Conservation (phyloP, 2,888 invertebrate species). For the Archips crataeganus region DNA sequence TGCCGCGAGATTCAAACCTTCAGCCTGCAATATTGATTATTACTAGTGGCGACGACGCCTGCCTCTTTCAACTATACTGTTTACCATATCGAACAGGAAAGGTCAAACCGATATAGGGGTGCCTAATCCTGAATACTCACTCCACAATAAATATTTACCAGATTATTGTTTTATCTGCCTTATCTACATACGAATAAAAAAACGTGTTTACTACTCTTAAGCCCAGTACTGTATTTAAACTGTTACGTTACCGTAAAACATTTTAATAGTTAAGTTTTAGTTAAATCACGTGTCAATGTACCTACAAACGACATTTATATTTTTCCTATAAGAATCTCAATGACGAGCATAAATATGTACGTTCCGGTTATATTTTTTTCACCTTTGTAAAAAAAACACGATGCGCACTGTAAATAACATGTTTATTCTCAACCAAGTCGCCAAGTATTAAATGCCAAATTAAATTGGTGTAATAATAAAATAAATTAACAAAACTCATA, state of each 20-base stretch:
- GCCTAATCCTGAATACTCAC: too few species aligned
- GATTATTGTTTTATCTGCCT: background rate
- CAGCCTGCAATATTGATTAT: constrained; percentile 79
- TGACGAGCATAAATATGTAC: too few species aligned
- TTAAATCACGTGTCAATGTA: background rate
- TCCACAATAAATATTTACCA: background rate
- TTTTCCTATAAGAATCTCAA: background rate
- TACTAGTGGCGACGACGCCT: constrained; percentile 38
- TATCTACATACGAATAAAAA: background rate
- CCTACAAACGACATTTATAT: background rate
- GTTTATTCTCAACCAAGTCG: too few species aligned
- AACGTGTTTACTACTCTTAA: background rate
- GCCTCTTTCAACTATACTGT: constrained; percentile 20
- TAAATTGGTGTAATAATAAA: too few species aligned
- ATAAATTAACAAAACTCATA: too few species aligned
- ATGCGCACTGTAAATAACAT: too few species aligned
- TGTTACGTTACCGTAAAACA: background rate
- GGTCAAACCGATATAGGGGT: background rate
- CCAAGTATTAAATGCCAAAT: too few species aligned
- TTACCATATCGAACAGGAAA: constrained; percentile 21
- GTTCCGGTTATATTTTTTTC: too few species aligned
- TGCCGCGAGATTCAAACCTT: constrained; percentile 71
- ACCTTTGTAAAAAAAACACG: too few species aligned
- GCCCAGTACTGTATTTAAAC: background rate
- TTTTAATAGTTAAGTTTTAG: background rate